Conservation (phyloP, 2,888 invertebrate genomes). For the Morpho helenor region DNA sequence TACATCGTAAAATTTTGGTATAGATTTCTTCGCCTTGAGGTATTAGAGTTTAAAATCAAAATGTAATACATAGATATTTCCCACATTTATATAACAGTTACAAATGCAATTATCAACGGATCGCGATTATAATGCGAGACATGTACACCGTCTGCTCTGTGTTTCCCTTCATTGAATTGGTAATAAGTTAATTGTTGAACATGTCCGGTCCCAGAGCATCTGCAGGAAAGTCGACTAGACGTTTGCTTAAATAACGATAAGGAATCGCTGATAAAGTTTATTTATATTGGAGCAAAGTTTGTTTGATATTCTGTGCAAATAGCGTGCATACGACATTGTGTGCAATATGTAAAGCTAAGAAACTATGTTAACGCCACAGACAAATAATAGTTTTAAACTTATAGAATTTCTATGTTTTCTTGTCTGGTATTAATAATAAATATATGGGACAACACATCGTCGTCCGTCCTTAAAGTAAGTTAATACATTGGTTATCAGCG, state of each 20-base stretch:
- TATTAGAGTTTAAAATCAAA: too few relatives aligned
- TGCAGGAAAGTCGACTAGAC: conserved; percentile 24
- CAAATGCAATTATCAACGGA: conserved; percentile 10
- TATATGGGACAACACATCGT: too few relatives aligned
- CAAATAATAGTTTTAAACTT: too few relatives aligned
- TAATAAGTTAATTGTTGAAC: conserved; percentile 59
- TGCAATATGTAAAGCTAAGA: background rate
- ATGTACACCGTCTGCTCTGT: conserved; percentile 38
- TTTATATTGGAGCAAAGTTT: conserved; percentile 3
- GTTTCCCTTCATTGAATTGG: conserved; percentile 69
- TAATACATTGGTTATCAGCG: too few relatives aligned
- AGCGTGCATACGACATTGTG: background rate
- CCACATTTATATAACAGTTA: too few relatives aligned
- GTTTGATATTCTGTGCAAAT: background rate
- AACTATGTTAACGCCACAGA: too few relatives aligned
- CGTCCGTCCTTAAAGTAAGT: too few relatives aligned
- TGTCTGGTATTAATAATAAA: too few relatives aligned
- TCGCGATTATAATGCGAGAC: conserved; percentile 32
- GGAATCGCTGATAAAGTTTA: conserved; percentile 9
- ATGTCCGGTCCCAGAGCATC: conserved; percentile 37
- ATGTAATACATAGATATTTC: too few relatives aligned
- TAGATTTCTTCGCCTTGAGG: too few relatives aligned
- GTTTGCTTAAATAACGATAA: background rate
- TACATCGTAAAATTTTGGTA: too few relatives aligned
- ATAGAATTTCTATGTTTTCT: too few relatives aligned